Evolutionary conservation across 2,797 vertebrate species (phyloP), one percentile per base, ranked within the genome.

Genomic region (Ctenochaetus hawaiiensis): DNA sequence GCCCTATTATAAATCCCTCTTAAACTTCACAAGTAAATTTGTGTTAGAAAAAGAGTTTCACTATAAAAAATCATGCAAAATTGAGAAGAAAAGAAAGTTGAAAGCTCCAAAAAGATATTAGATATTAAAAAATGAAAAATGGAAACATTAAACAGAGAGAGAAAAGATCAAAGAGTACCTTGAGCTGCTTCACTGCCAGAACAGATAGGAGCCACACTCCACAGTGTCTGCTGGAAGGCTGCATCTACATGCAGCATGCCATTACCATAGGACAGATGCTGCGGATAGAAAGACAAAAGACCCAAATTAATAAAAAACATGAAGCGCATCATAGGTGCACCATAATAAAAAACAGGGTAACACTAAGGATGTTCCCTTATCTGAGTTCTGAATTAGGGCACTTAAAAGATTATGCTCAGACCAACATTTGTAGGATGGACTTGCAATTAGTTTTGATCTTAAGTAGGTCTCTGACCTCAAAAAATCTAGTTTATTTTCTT

Each of bases 181-280:
- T 99, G 97, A 81, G 97, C 97, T 51, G 93, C 96, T 94, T 99
- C 97, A 64, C 97, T 99, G 76, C 97, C 97, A n/a, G 97, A 98
- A 92, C 98, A 99, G 94, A 99, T 97, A 1, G 97, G 97, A 20
- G 97, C 97, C 60, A 98, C 97, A 7, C 96, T 99, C 98, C 98
- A 99, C 7, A 99, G 96, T 0, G 98, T 99, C 91, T 99, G 98
- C 94, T 99, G 98, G 91, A 99, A 99, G 39, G 97, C 97, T 18
- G 97, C 97, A 16, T 99, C 98, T 49, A 99, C 97, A 0, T 97
- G 97, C 59, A 98, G 92, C 80, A 96, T 97, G 66, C 94, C 93
- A 4, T 95, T 97, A 44, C 97, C 97, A 0, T 98, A 98, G 14
- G 97, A 98, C 72, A 99, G 90, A 90, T 99, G 98, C 98, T 99